Base-by-base conservation (phyloP, 2,888 invertebrate genomes). In the Acronicta alni region DNA sequence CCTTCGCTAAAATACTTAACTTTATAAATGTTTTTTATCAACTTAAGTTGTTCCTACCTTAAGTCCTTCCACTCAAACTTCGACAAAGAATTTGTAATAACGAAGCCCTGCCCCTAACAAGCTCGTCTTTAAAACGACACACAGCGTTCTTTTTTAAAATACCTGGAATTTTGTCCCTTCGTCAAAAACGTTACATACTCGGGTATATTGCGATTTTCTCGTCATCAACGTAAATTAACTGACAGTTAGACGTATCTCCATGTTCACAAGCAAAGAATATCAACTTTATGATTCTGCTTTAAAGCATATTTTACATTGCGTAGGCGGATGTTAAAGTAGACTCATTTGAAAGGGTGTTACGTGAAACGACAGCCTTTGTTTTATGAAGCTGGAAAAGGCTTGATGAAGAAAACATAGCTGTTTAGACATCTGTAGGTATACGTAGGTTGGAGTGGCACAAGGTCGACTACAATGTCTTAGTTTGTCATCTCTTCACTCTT, bases 161-260 rank as follows among this genome's bases (percentile, higher is more conserved):
- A 67, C 64, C 73, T 65, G 47, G 57, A 72, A 80, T 76, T 71
- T 57, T 57, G 47, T 62, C 46, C 38, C 63, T 66, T 60, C 51
- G 52, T 72, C 62, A 57, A 75, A 80, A 78, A 80, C 78, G 63
- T 72, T 75, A 72, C 75, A 75, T 23, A 26, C 30, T 70, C 67
- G 57, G 53, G 12, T 42, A 77, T 81, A 86, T 86, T 82, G 76
- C 81, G 66, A 80, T 82, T 81, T 82, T 82, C 77, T 72, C 68
- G 64, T 67, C 78, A 64, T 62, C 59, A 60, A 59, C 65, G 67
- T 72, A 81, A 84, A 86, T 86, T 82, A 85, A 77, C 80, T 63
- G 73, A 52, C 69, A 63, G 57, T 46, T 38, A 66, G 39, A 52
- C 61, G 32, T 12, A 42, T 30, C 23, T 55, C 26, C 17, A 6